Evolutionary conservation across 2,797 vertebrate genomes (phyloP).

Genomic region (Xenops minutus): DNA sequence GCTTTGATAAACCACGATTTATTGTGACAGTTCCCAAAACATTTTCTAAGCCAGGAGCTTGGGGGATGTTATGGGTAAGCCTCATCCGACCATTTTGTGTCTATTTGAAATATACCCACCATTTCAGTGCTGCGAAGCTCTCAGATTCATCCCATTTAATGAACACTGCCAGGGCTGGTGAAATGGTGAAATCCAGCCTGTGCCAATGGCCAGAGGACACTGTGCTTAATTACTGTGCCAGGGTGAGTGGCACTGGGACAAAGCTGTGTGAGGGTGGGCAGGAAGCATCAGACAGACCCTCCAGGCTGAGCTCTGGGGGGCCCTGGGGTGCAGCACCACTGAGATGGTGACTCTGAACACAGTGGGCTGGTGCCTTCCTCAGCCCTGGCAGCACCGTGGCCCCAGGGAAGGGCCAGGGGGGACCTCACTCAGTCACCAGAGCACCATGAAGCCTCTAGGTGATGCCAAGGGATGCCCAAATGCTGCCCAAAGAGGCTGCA

Average conservation of each 20-base stretch:
- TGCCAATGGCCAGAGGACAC: background rate
- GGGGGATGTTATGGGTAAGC: background rate
- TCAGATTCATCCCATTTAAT: accelerated
- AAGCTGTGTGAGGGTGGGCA: background rate
- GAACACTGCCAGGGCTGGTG: background rate
- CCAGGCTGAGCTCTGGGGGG: background rate
- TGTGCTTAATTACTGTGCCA: background rate
- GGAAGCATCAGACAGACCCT: background rate
- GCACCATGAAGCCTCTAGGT: background rate
- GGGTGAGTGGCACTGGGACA: background rate
- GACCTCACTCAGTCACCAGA: background rate
- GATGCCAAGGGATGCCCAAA: background rate
- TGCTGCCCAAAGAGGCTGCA: background rate
- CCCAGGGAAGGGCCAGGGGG: background rate
- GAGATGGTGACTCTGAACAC: accelerated
- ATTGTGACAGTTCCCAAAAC: background rate
- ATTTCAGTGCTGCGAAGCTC: background rate
- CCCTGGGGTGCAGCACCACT: background rate
- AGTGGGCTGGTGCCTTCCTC: background rate
- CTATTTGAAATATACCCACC: background rate
- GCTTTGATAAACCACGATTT: background rate
- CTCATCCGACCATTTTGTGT: background rate
- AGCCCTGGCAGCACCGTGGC: background rate
- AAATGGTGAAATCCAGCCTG: background rate
- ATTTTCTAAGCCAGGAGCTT: background rate